Evolutionary conservation across 30 jellyfish, hydroid and myxozoan species (phyloP), one percentile per base, ranked within the genome.

Genomic region (Mastigias papua): DNA sequence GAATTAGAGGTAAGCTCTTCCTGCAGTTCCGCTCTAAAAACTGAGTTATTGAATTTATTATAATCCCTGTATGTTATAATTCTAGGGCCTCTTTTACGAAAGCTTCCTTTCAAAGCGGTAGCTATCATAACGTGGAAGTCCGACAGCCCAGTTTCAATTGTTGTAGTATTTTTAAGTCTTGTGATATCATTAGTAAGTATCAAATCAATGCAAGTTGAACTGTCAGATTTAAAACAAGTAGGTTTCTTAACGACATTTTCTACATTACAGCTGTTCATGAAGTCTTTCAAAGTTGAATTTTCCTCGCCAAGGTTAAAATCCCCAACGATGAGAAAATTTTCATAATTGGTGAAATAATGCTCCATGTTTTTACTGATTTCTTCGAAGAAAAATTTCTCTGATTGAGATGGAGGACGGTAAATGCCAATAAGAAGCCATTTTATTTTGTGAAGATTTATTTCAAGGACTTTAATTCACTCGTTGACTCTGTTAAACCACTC

Each of bases 61-160:
- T n/a, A n/a, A n/a, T n/a, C n/a, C n/a, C n/a, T n/a, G n/a, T n/a
- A n/a, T n/a, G n/a, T n/a, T n/a, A n/a, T n/a, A n/a, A n/a, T n/a
- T n/a, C n/a, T n/a, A n/a, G n/a, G n/a, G n/a, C n/a, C n/a, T n/a
- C n/a, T n/a, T n/a, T n/a, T n/a, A n/a, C n/a, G n/a, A n/a, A n/a
- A n/a, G n/a, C n/a, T n/a, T n/a, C n/a, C n/a, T n/a, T 76, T 76
- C 28, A 76, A 76, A 19, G 0, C 90, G 33, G 82, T 60, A 54
- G 65, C 35, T 30, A 51, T 60, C 66, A 79, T 60, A 27, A 76
- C n/a, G 49, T 76, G 76, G 50, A 76, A 76, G 28, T 76, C 87
- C 65, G 87, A 76, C 87, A 76, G 48, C 50, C 87, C 87, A 76
- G 87, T 76, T 50, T 76, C 87, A 21, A 76, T 76, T 76, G 87